Percentiles rank a stretch among this genome's conserved stretches.
These are phyloP conservation scores for Ectobius pallidus DNA, from an alignment of 2,888 invertebrate genomes.

Conservation along the genomic window DNA sequence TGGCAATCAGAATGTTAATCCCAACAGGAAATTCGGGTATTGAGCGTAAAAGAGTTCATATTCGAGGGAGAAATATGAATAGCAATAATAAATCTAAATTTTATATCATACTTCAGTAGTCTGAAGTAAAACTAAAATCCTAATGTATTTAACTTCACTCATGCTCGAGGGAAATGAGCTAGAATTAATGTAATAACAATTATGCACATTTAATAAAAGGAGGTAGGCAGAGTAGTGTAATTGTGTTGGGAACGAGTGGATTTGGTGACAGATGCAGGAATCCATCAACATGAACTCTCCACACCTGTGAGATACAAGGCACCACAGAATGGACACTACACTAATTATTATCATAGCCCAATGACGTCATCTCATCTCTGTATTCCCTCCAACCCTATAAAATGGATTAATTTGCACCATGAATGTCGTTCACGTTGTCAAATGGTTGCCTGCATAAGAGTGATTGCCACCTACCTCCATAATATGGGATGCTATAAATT, in stretches of 20 bases:
- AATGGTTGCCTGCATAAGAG: background rate
- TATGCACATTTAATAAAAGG: background rate
- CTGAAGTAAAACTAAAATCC: too few species aligned
- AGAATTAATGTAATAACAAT: too few species aligned
- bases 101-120: too few species aligned
- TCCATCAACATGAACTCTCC: background rate
- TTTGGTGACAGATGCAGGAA: background rate
- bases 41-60: too few species aligned
- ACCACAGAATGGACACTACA: background rate
- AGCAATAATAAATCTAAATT: too few species aligned
- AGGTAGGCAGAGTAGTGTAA: background rate
- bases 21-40: too few species aligned
- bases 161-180: too few species aligned
- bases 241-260: background rate
- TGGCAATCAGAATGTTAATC: too few species aligned
- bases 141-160: too few species aligned
- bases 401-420: conserved; percentile 4
- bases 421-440: conserved; percentile 2
- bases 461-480: background rate
- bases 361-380: background rate
- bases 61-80: too few species aligned
- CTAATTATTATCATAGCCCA: background rate
- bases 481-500: background rate
- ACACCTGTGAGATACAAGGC: background rate
- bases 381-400: background rate